Percentiles rank a stretch among this genome's conserved stretches.
Conservation (phyloP, 2,888 invertebrate species). For the Papilio gigon region DNA sequence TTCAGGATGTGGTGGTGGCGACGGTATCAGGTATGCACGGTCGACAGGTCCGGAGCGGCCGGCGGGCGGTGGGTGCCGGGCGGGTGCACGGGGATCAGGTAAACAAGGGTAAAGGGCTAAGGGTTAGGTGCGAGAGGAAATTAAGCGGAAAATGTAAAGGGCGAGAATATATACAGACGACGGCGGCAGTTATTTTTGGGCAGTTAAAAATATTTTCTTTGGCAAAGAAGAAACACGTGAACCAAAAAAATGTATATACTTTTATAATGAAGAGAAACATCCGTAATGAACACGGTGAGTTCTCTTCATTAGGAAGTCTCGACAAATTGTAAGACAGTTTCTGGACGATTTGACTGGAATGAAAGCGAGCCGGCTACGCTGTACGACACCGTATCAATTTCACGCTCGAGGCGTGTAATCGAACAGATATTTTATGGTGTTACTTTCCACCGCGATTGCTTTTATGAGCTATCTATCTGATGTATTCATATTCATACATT, state of each 20-base stretch:
- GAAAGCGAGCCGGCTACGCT: constrained; percentile 14
- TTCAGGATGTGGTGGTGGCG: constrained; percentile 66
- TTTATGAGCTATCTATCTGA: background rate
- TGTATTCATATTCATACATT: background rate
- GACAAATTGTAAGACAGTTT: background rate
- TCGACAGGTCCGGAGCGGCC: constrained; percentile 15
- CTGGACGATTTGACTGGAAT: background rate
- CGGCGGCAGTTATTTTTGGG: constrained; percentile 12
- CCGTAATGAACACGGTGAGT: background rate
- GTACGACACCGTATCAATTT: constrained; percentile 21
- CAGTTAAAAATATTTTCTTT: constrained; percentile 19
- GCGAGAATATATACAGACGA: constrained; percentile 28
- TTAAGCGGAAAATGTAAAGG: constrained; percentile 15
- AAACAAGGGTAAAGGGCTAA: constrained; percentile 24
- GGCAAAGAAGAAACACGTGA: background rate
- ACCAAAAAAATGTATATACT: background rate
- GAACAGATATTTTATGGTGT: constrained; percentile 10
- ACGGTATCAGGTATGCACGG: constrained; percentile 50
- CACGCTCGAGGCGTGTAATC: constrained; percentile 14
- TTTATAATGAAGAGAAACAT: background rate
- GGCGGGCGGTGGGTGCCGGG: background rate
- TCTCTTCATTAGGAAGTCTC: background rate
- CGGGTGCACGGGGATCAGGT: constrained; percentile 14
- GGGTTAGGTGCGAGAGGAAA: constrained; percentile 21
- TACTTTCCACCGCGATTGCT: background rate